phyloP scores from a whole-genome alignment of 2,113 vertebrate genomes.

The Rhegmatorhina hoffmannsi region DNA sequence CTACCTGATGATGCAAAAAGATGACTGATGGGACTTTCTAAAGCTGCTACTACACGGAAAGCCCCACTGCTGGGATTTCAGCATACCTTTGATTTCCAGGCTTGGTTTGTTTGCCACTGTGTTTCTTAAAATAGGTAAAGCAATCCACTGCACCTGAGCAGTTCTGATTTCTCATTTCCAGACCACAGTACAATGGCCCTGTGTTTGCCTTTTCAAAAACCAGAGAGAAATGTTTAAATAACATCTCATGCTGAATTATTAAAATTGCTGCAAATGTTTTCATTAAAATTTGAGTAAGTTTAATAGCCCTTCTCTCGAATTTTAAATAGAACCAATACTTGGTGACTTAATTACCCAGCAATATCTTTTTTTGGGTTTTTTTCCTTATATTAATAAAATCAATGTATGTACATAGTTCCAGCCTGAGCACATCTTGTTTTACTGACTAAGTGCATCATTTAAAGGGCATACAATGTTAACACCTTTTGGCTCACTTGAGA shows the following conservation, averaged over 20 bases:
- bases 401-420: conserved; percentile 37
- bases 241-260: conserved; percentile 51
- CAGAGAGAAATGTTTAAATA: conserved; percentile 25
- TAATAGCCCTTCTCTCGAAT: conserved; percentile 33
- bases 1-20: neutral
- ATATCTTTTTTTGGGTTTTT: conserved; percentile 40
- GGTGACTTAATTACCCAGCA: conserved; percentile 36
- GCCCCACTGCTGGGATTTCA: neutral
- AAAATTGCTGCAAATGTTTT: conserved; percentile 45
- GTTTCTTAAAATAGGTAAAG: neutral
- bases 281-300: conserved; percentile 51
- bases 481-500: conserved; percentile 37
- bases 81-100: neutral
- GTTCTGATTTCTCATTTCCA: conserved; percentile 7
- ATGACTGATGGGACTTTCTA: neutral
- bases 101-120: neutral
- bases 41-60: neutral
- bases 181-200: neutral
- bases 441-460: conserved; percentile 39
- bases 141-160: neutral
- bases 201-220: conserved; percentile 37
- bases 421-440: conserved; percentile 31
- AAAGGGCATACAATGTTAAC: conserved; percentile 51
- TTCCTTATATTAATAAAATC: conserved; percentile 42
- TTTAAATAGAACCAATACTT: conserved; percentile 38